Evolutionary conservation across 2,888 invertebrate species (phyloP), one percentile per base, ranked within the genome.

Genomic region (Caenorhabditis wallacei): DNA sequence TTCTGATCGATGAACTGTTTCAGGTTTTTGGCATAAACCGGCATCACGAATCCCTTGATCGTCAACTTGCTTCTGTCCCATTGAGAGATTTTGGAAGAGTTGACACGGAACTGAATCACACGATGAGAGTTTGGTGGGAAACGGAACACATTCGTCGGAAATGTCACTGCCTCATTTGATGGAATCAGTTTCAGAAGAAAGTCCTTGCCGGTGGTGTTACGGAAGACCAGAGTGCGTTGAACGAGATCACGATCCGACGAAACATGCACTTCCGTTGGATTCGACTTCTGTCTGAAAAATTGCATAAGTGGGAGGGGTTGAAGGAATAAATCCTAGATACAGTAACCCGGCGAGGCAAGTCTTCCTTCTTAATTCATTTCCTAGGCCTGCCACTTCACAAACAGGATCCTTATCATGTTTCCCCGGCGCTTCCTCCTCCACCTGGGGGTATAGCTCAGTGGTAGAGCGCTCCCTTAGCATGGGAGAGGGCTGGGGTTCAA

Each of bases 401-500:
- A 10, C 5, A 35, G 10, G 10, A 35, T 10, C 35, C 5, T 10
- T 10, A 35, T 35, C 5, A 11, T 43, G 43, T 43, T 13, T 43
- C 18, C 3, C 4, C 46, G 3, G 3, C 46, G 13, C 18, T 48
- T 2, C 13, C 46, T 5, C 8, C 2, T 3, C 3, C 56, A 13
- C 13, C 13, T 16, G 86, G 86, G 86, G 86, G 80, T 86, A 84
- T 87, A 87, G 87, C 85, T 87, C 87, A 87, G 87, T 83, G 87
- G 87, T 87, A 87, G 87, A 87, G 87, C 87, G 87, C 87, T 87
- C 87, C 84, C 87, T 87, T 87, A 87, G 87, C 87, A 87, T 87
- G 87, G 82, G 86, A 87, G 87, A 87, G 81, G 85, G 79, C 87
- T 85, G 85, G 85, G 85, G 84, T 85, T 85, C 85, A 83, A 85